phyloP scores from a whole-genome alignment of 2,113 vertebrate species.

The Chitala chitala region DNA sequence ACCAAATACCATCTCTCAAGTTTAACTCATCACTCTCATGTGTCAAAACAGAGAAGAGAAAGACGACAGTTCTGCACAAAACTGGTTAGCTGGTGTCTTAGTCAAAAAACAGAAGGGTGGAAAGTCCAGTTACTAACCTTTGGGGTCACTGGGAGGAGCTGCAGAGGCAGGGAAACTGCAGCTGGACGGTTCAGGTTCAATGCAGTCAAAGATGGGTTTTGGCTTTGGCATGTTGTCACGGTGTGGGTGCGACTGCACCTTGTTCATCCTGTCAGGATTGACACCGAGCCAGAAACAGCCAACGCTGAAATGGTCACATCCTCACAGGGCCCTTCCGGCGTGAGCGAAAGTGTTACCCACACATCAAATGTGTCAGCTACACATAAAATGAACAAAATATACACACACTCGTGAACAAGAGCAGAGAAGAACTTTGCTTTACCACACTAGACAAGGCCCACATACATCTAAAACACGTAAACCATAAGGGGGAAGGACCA shows the following conservation, averaged over 20 bases:
- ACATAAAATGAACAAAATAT: too few relatives aligned
- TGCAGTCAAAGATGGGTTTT: constrained; percentile 68
- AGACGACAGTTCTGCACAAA: background rate
- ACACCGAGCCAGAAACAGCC: background rate
- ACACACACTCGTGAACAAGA: too few relatives aligned
- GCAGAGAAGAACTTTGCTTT: too few relatives aligned
- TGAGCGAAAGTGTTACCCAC: background rate
- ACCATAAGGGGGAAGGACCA: too few relatives aligned
- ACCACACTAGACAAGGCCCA: too few relatives aligned
- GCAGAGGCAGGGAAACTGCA: constrained; percentile 35
- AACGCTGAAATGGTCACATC: background rate
- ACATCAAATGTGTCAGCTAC: too few relatives aligned
- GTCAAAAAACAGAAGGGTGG: background rate
- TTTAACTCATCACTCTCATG: too few relatives aligned
- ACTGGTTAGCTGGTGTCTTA: background rate
- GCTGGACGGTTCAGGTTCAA: constrained; percentile 70
- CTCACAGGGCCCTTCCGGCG: background rate
- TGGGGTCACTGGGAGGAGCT: constrained; percentile 3
- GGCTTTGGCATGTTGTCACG: constrained; percentile 78
- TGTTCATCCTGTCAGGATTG: constrained; percentile 62
- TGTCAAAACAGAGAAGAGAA: background rate
- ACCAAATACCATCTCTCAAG: too few relatives aligned
- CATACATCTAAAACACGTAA: too few relatives aligned
- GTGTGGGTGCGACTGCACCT: constrained; percentile 74
- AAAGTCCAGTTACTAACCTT: constrained; percentile 17